A percentile compares a stretch with the other conserved stretches of the same genome.
Evolutionary conservation across 2,113 vertebrate genomes (phyloP).

Genomic region (Uropsilus gracilis): DNA sequence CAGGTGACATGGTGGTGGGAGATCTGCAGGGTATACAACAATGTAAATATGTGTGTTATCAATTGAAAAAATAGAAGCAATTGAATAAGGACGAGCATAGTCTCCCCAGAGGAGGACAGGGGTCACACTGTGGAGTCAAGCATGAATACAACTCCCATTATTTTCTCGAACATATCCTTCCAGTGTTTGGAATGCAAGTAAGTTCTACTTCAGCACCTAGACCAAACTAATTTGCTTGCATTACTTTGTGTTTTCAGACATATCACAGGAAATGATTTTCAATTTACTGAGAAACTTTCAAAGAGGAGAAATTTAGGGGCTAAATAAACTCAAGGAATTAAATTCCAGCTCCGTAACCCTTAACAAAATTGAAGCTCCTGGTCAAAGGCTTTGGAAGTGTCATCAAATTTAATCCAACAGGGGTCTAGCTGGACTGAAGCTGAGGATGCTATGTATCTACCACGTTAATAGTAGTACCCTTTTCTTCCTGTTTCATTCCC

Average conservation of each 20-base stretch:
- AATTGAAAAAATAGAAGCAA: too few relatives aligned
- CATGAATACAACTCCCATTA: background rate
- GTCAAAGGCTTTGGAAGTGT: background rate
- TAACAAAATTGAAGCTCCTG: background rate
- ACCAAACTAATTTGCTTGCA: background rate
- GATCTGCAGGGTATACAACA: too few relatives aligned
- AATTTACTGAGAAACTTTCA: background rate
- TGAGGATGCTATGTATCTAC: background rate
- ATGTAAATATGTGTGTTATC: too few relatives aligned
- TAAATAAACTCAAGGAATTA: slow-evolving; percentile 10
- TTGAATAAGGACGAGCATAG: too few relatives aligned
- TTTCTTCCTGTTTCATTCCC: background rate
- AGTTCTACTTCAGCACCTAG: background rate
- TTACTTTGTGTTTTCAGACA: background rate
- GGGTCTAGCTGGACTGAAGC: background rate
- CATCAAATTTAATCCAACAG: background rate
- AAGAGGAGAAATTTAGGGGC: background rate
- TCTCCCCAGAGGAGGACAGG: background rate
- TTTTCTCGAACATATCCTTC: background rate
- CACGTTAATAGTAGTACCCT: background rate
- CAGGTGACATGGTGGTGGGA: too few relatives aligned
- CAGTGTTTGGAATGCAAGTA: background rate
- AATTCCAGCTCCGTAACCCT: background rate
- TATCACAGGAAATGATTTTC: background rate
- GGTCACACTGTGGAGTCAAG: background rate